Percentiles rank a stretch among this genome's conserved stretches.
Conservation (phyloP, 2,113 vertebrate genomes). For the Dromas ardeola region DNA sequence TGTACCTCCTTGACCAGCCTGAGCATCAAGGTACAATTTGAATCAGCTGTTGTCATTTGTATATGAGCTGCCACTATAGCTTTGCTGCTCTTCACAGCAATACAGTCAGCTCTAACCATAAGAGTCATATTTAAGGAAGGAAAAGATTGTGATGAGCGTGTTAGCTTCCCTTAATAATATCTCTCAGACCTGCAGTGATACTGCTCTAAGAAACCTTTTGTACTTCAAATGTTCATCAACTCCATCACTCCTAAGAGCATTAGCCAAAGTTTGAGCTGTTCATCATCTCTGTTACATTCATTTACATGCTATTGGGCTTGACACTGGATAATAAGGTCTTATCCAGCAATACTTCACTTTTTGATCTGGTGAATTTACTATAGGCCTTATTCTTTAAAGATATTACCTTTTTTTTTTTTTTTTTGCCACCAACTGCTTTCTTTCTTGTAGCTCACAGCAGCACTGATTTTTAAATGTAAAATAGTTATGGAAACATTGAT, state of each 20-base stretch:
- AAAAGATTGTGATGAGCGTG: not conserved
- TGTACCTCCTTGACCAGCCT: not conserved
- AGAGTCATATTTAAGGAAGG: not conserved
- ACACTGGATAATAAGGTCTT: not conserved
- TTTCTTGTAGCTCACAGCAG: not conserved
- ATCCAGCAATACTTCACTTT: not conserved
- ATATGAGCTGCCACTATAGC: not conserved
- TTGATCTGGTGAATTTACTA: not conserved
- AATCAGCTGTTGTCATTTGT: not conserved
- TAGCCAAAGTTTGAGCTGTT: slow-evolving; percentile 1
- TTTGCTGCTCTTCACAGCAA: not conserved
- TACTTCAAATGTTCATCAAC: not conserved
- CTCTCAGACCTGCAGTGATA: not conserved
- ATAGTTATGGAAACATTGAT: not conserved
- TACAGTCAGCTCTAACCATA: not conserved
- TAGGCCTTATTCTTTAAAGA: not conserved
- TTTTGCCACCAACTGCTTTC: not conserved
- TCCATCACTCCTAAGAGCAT: not conserved
- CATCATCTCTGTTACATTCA: not conserved
- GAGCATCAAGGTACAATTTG: not conserved
- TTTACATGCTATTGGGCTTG: not conserved
- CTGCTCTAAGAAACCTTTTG: not conserved
- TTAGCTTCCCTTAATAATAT: not conserved
- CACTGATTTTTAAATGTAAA: not conserved
- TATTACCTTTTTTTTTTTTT: not conserved